Evolutionary conservation across 2,888 invertebrate species (phyloP).

Genomic region (Lumbricus terrestris): DNA sequence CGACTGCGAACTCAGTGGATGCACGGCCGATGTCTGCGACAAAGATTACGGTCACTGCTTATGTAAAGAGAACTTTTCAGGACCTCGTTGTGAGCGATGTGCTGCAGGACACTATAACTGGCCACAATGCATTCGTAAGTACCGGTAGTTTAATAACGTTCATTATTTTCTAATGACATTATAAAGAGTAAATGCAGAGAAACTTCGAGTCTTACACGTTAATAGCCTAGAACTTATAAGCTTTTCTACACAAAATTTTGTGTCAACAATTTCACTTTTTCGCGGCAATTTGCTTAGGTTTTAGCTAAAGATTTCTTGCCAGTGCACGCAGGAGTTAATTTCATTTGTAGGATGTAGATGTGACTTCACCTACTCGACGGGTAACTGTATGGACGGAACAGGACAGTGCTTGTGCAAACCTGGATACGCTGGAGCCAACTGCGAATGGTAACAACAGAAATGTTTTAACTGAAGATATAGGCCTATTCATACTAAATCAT

Average conservation of each 20-base stretch:
- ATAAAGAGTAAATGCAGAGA: too few relatives aligned
- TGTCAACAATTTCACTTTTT: too few relatives aligned
- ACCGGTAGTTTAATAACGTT: background rate
- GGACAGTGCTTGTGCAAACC: slow-evolving; percentile 53
- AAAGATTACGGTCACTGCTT: slow-evolving; percentile 52
- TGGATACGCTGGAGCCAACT: slow-evolving; percentile 64
- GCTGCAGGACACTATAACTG: slow-evolving; percentile 78
- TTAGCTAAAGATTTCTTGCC: too few relatives aligned
- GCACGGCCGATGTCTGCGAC: slow-evolving; percentile 62
- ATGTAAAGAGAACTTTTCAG: slow-evolving; percentile 43
- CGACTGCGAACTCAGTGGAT: slow-evolving; percentile 53
- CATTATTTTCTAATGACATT: too few relatives aligned
- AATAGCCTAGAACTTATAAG: too few relatives aligned
- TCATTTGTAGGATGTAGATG: slow-evolving; percentile 82
- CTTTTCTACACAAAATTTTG: too few relatives aligned
- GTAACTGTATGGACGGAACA: slow-evolving; percentile 67
- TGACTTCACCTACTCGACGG: slow-evolving; percentile 75
- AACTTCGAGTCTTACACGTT: too few relatives aligned
- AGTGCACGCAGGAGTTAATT: too few relatives aligned
- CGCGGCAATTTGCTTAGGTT: too few relatives aligned
- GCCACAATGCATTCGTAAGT: slow-evolving; percentile 71
- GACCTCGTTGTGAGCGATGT: slow-evolving; percentile 76
- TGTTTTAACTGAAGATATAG: background rate
- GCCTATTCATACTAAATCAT: too few relatives aligned
- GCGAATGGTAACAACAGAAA: slow-evolving; percentile 74